Base-by-base conservation (phyloP, 2,888 invertebrate genomes). In the Oligia strigilis region DNA sequence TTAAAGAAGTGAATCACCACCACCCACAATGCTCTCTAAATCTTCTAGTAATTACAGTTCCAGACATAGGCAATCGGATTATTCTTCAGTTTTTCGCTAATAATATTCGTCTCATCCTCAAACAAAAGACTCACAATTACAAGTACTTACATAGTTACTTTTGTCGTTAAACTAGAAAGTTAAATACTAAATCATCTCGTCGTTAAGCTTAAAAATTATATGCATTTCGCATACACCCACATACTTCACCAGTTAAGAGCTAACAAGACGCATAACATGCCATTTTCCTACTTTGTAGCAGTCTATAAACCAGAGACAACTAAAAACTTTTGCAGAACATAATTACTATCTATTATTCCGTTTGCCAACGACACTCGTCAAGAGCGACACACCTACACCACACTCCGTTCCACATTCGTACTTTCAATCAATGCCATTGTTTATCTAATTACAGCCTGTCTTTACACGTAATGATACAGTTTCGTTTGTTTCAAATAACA, bases 381-480 rank as follows among this genome's bases (percentile, higher is more conserved):
- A 73, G 84, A 82, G 40, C 75, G 82, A 71, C 82, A 85, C 83
- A 84, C 94, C 94, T 92, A 94, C 95, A 90, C 93, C 74, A 87
- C 89, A 92, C 90, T 91, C 90, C 87, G 92, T 89, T 93, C 91
- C 88, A 92, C 92, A 91, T 93, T 92, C 89, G 90, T 90, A 90
- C 92, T 84, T 88, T 86, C 92, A 95, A 95, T 95, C 93, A 95
- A 93, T 82, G 82, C 93, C 88, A 94, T 95, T 95, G 95, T 95
- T 93, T 93, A 92, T 92, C 87, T 94, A 95, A 95, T 95, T 94
- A 94, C 88, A 91, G 89, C 91, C 91, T 93, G 93, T 93, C 94
- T 88, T 88, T 87, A 73, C 89, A 85, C 89, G 82, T 92, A 91
- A 92, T 92, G 90, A 92, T 93, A 92, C 91, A 90, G 92, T 92